phyloP scores from a whole-genome alignment of 2,888 invertebrate species.

The Drosophila lacicola region DNA sequence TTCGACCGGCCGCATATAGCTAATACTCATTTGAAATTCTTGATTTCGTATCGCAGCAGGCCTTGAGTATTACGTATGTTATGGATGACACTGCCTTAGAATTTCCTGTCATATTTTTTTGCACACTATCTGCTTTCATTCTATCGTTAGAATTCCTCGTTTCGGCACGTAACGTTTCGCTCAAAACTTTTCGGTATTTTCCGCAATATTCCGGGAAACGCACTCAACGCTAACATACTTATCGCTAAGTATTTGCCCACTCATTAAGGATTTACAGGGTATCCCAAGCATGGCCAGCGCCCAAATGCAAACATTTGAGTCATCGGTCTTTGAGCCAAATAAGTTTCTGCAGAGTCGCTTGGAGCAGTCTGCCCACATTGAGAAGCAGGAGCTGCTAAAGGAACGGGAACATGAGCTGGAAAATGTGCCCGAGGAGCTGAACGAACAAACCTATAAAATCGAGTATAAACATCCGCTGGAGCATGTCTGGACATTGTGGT shows the following conservation, averaged over 20 bases:
- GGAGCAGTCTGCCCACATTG: slow-evolving; percentile 29
- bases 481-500: slow-evolving; percentile 71
- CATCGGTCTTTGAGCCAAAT: slow-evolving; percentile 40
- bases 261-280: background rate
- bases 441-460: slow-evolving; percentile 41
- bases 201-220: slow-evolving; percentile 48
- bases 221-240: slow-evolving; percentile 49
- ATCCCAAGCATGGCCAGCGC: slow-evolving; percentile 54
- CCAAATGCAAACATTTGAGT: slow-evolving; percentile 38
- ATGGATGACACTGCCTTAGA: background rate
- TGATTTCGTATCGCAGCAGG: background rate
- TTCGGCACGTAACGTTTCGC: slow-evolving; percentile 62
- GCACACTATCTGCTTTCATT: slow-evolving; percentile 16
- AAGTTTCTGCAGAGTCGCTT: slow-evolving; percentile 35
- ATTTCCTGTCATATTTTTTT: slow-evolving; percentile 15
- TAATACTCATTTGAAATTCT: background rate
- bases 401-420: slow-evolving; percentile 14
- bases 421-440: slow-evolving; percentile 20
- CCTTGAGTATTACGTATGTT: background rate
- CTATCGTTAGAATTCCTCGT: slow-evolving; percentile 45
- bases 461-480: slow-evolving; percentile 70
- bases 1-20: background rate
- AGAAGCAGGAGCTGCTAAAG: slow-evolving; percentile 16
- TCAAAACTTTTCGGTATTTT: slow-evolving; percentile 62
- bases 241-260: slow-evolving; percentile 15